Percentiles rank a stretch among this genome's conserved stretches.
Conservation (phyloP, 1,140 invertebrate genomes). For the Coelopa frigida region DNA sequence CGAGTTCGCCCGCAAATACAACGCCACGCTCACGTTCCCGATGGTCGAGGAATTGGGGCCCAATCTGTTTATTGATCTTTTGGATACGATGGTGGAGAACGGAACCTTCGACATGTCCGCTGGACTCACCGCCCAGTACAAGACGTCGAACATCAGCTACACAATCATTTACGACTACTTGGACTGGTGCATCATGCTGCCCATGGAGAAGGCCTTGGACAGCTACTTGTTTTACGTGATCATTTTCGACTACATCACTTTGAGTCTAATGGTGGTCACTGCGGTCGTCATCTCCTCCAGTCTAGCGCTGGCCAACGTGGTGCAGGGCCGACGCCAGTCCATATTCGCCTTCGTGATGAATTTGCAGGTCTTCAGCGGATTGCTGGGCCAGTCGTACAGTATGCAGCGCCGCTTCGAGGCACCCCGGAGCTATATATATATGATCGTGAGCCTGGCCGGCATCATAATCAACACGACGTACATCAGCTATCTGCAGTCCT, state of each 20-base stretch:
- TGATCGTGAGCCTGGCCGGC: not conserved
- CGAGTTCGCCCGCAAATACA: not conserved
- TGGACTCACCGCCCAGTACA: not conserved
- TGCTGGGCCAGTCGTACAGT: not conserved
- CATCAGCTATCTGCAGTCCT: conserved; percentile 1
- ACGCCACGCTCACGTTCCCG: not conserved
- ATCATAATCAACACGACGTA: not conserved
- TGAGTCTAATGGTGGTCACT: not conserved
- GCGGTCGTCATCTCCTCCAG: not conserved
- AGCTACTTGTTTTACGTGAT: not conserved
- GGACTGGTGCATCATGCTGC: conserved; percentile 6
- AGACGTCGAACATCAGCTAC: not conserved
- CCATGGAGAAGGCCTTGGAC: not conserved
- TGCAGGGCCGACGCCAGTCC: not conserved
- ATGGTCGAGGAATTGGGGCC: not conserved
- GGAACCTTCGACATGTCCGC: not conserved
- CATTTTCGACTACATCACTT: not conserved
- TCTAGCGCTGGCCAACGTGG: not conserved
- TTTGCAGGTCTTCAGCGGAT: not conserved
- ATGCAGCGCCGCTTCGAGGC: not conserved
- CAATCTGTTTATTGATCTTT: too few species aligned
- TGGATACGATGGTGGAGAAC: too few species aligned
- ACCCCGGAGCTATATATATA: not conserved
- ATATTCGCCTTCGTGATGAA: not conserved
- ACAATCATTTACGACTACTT: not conserved